Percentiles rank a stretch among this genome's conserved stretches.
These are phyloP conservation scores for Phoxinus dragarum DNA, from an alignment of 2,797 vertebrate genomes.

Conservation along the genomic window DNA sequence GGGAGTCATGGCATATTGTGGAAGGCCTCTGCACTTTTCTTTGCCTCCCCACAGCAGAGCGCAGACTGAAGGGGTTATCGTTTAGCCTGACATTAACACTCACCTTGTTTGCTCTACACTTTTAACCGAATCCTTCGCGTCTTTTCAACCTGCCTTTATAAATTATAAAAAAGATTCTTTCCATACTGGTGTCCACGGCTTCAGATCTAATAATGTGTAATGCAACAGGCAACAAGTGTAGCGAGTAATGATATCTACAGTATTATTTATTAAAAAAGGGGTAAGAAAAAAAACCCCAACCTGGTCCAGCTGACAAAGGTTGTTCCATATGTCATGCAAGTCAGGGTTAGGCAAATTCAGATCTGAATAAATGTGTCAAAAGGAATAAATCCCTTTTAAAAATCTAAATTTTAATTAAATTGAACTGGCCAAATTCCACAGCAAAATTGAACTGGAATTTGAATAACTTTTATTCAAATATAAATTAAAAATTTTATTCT, in stretches of 20 bases:
- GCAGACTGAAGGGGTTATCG: slow-evolving; percentile 65
- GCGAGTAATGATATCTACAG: neutral
- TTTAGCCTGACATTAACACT: slow-evolving; percentile 58
- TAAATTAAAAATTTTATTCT: neutral
- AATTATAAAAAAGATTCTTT: neutral
- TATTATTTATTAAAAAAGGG: neutral
- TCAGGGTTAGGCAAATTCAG: neutral
- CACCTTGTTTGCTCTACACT: slow-evolving; percentile 31
- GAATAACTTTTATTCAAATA: neutral
- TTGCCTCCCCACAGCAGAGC: slow-evolving; percentile 65
- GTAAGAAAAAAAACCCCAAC: neutral
- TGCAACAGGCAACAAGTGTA: slow-evolving; percentile 27
- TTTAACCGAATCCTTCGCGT: slow-evolving; percentile 42
- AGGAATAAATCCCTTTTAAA: neutral
- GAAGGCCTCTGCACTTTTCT: slow-evolving; percentile 65
- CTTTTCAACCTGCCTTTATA: slow-evolving; percentile 38
- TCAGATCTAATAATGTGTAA: neutral
- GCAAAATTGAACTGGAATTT: neutral
- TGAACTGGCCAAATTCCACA: neutral
- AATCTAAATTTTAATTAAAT: neutral
- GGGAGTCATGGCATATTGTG: slow-evolving; percentile 75
- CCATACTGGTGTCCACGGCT: neutral
- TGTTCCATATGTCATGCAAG: neutral
- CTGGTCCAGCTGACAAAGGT: neutral
- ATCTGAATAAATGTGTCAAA: neutral